Conservation (phyloP, 2,888 invertebrate species). For the Xestia rhomboidea region DNA sequence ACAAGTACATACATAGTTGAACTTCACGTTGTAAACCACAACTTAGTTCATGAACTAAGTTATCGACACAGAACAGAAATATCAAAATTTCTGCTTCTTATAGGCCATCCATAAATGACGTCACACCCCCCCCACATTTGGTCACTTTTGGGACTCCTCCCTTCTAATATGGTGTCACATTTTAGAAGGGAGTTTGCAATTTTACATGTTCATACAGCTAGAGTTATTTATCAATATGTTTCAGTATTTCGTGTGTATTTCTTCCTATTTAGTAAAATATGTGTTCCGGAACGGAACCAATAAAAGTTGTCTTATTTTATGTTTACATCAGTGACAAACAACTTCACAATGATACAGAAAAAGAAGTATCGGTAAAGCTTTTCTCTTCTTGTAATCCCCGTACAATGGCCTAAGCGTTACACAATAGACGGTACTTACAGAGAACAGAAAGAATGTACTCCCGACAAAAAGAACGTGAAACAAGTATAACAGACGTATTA, state of each 20-base stretch:
- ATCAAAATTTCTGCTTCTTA: not conserved
- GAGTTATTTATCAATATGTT: no score
- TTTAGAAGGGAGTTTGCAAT: no score
- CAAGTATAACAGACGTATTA: constrained; percentile 60
- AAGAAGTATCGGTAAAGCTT: constrained; percentile 32
- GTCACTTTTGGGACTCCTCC: no score
- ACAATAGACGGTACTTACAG: constrained; percentile 57
- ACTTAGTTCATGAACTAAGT: not conserved
- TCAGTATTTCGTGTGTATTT: no score
- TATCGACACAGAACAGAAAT: not conserved
- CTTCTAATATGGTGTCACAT: no score
- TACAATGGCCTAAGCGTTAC: constrained; percentile 52
- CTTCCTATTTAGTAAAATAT: not conserved
- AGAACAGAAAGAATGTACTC: constrained; percentile 41
- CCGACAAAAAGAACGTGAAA: constrained; percentile 62
- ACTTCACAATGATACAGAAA: constrained; percentile 20
- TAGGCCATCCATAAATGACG: no score
- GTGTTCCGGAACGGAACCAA: not conserved
- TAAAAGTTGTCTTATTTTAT: constrained; percentile 15
- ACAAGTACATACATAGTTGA: not conserved
- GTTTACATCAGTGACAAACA: constrained; percentile 22
- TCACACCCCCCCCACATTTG: no score
- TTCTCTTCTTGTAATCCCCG: constrained; percentile 54
- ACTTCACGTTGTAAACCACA: constrained; percentile 19
- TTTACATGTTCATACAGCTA: no score